Conservation (phyloP, 2,888 invertebrate genomes). For the Salticus scenicus region DNA sequence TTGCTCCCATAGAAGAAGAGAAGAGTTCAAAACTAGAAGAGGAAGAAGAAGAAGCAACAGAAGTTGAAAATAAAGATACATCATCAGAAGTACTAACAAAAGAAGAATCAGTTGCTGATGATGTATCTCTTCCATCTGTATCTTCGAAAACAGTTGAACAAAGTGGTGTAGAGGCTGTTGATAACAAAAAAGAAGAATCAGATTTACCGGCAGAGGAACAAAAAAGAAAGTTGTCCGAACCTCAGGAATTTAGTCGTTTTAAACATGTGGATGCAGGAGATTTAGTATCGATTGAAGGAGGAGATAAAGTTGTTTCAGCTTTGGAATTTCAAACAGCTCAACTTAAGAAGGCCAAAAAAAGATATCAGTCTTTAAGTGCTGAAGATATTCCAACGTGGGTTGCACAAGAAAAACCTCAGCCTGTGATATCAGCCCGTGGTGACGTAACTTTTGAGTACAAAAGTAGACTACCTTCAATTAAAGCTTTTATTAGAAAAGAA, state of each 20-base stretch:
- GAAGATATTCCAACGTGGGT: conserved; percentile 68
- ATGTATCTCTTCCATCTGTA: background rate
- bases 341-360: conserved; percentile 45
- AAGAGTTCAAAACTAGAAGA: conserved; percentile 41
- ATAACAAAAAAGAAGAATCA: conserved; percentile 5
- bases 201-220: background rate
- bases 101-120: background rate
- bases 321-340: conserved; percentile 41
- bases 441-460: conserved; percentile 64
- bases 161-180: background rate
- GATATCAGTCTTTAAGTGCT: conserved; percentile 62
- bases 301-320: conserved; percentile 49
- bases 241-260: conserved; percentile 50
- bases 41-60: conserved; percentile 51
- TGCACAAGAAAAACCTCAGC: conserved; percentile 59
- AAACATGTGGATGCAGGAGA: conserved; percentile 53
- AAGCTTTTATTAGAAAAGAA: conserved; percentile 58
- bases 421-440: conserved; percentile 55
- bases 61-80: background rate
- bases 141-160: background rate
- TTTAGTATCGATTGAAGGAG: conserved; percentile 43
- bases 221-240: conserved; percentile 43
- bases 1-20: conserved; percentile 61
- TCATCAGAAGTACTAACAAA: too few species aligned
- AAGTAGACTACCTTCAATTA: conserved; percentile 58